A percentile compares a stretch with the other conserved stretches of the same genome.
Conservation (phyloP, 2,797 vertebrate species). For the Knipowitschia caucasica region DNA sequence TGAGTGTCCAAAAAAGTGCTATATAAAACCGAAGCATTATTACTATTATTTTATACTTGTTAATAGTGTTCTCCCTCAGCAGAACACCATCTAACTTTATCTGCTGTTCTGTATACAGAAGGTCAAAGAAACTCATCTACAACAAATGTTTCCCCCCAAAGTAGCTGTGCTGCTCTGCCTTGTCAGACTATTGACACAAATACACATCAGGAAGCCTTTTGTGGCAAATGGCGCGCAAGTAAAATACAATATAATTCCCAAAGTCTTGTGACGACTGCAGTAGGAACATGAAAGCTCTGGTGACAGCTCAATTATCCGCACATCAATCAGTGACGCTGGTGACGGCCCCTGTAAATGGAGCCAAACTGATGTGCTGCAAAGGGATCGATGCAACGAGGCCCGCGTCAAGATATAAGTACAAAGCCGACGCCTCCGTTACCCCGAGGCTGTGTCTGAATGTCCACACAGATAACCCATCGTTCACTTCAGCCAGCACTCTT, state of each 20-base stretch:
- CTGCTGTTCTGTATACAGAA: no score
- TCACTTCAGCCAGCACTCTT: no score
- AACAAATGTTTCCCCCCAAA: not conserved
- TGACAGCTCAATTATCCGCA: slow-evolving; percentile 75
- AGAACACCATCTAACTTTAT: no score
- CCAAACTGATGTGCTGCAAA: slow-evolving; percentile 59
- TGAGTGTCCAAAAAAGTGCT: no score
- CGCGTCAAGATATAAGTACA: slow-evolving; percentile 48
- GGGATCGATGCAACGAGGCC: slow-evolving; percentile 71
- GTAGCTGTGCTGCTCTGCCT: slow-evolving; percentile 34
- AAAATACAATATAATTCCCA: slow-evolving; percentile 72
- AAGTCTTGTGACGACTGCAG: slow-evolving; percentile 50
- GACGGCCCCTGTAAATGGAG: slow-evolving; percentile 72
- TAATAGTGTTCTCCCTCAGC: no score
- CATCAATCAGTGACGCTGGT: slow-evolving; percentile 72
- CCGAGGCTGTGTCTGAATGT: slow-evolving; percentile 6
- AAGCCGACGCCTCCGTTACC: not conserved
- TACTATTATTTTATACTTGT: no score
- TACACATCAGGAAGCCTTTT: slow-evolving; percentile 68
- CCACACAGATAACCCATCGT: no score
- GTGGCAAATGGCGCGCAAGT: slow-evolving; percentile 62
- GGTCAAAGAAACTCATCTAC: not conserved
- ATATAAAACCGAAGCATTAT: no score
- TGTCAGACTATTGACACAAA: slow-evolving; percentile 68
- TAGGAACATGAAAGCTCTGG: slow-evolving; percentile 67